phyloP scores from a whole-genome alignment of 2,113 vertebrate species.

The Odocoileus virginianus region DNA sequence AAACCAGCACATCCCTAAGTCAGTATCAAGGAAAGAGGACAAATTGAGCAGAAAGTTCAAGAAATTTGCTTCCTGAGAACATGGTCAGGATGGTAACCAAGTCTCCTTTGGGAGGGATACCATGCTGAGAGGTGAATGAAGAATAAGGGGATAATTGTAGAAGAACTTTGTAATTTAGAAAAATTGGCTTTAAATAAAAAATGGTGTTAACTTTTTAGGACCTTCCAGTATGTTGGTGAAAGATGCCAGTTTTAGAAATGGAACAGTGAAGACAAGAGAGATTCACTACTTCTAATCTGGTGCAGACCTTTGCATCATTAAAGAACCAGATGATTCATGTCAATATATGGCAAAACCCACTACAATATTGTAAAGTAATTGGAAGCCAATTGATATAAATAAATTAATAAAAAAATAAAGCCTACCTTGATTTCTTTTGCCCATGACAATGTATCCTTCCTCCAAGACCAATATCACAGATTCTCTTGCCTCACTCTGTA shows the following conservation, averaged over 20 bases:
- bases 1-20: neutral
- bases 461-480: neutral
- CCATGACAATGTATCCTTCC: neutral
- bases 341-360: neutral
- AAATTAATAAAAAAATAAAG: neutral
- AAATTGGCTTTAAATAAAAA: slow-evolving; percentile 11
- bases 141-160: neutral
- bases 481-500: neutral
- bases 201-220: neutral
- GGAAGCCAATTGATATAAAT: neutral
- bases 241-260: neutral
- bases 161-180: neutral
- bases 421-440: neutral
- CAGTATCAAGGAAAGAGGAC: neutral
- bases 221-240: neutral
- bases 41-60: neutral
- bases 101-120: neutral
- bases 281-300: neutral
- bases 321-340: neutral
- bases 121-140: neutral
- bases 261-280: neutral
- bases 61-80: neutral
- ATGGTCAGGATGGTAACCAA: neutral
- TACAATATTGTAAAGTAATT: neutral
- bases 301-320: neutral